Evolutionary conservation across 1,140 invertebrate species (phyloP).

Genomic region (Elysia chlorotica): DNA sequence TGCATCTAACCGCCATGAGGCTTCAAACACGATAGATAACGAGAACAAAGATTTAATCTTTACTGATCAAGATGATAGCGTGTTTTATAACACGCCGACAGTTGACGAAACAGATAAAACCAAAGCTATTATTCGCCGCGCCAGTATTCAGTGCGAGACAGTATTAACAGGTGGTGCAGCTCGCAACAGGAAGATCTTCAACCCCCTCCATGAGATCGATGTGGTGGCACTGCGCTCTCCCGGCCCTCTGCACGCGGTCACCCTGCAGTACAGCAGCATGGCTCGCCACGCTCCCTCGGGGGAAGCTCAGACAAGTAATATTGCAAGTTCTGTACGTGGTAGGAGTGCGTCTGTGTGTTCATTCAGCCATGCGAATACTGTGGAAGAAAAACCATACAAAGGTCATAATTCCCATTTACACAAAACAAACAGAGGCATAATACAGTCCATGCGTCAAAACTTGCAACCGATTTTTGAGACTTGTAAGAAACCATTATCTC

Average conservation of each 20-base stretch:
- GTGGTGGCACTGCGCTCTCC: neutral
- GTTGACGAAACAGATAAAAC: neutral
- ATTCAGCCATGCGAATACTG: no score
- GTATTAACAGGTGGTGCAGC: conserved; percentile 1
- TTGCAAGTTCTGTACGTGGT: no score
- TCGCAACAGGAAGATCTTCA: neutral
- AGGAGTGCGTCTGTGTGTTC: no score
- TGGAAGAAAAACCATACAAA: no score
- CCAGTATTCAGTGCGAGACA: conserved; percentile 17
- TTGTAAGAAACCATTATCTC: no score
- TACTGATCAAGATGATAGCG: neutral
- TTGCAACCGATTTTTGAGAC: no score
- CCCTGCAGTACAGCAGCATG: conserved; percentile 6
- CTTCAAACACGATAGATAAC: neutral
- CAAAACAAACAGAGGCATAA: neutral
- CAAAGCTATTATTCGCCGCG: conserved; percentile 3
- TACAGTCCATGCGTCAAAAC: neutral
- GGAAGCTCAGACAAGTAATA: neutral
- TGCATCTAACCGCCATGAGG: no score
- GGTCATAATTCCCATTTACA: neutral
- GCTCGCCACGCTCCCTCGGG: neutral
- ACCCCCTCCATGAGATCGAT: conserved; percentile 16
- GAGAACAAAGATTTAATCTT: neutral
- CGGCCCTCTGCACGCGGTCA: conserved; percentile 18
- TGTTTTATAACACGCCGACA: neutral